Percentiles rank a stretch among this genome's conserved stretches.
These are phyloP conservation scores for Neocrepidodera transversa DNA, from an alignment of 2,888 invertebrate species.

Conservation along the genomic window DNA sequence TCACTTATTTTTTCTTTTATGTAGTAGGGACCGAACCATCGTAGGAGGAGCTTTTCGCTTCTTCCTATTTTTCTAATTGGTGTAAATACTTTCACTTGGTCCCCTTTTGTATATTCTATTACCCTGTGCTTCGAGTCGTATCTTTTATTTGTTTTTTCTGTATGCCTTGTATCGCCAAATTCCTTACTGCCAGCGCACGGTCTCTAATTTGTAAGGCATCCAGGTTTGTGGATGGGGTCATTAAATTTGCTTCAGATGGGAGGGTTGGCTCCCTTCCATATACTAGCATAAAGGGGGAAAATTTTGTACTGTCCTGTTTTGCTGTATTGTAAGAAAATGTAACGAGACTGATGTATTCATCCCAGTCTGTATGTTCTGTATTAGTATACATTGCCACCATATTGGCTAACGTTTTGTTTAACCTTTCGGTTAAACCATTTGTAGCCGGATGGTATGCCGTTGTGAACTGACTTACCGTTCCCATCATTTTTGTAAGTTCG, in stretches of 20 bases:
- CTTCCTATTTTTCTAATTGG: slow-evolving; percentile 22
- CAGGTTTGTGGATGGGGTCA: not conserved
- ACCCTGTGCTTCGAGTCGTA: no score
- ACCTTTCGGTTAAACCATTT: slow-evolving; percentile 41
- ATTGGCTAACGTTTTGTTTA: slow-evolving; percentile 30
- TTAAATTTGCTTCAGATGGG: slow-evolving; percentile 14
- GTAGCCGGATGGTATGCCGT: slow-evolving; percentile 33
- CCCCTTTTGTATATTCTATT: no score
- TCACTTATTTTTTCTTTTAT: slow-evolving; percentile 19
- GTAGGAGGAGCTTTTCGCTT: slow-evolving; percentile 33
- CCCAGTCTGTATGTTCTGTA: slow-evolving; percentile 31
- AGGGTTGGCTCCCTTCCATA: slow-evolving; percentile 21
- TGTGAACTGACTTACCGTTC: slow-evolving; percentile 17
- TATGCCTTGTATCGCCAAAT: no score
- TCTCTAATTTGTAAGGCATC: not conserved
- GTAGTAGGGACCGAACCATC: slow-evolving; percentile 34
- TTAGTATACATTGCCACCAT: slow-evolving; percentile 37
- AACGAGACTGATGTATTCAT: slow-evolving; percentile 16
- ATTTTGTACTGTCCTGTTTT: slow-evolving; percentile 24
- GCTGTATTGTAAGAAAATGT: slow-evolving; percentile 27
- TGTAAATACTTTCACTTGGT: no score
- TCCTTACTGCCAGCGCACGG: not conserved
- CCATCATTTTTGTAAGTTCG: slow-evolving; percentile 23
- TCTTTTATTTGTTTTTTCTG: no score
- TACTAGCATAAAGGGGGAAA: slow-evolving; percentile 2